A percentile compares a stretch with the other conserved stretches of the same genome.
Conservation (phyloP, 2,797 vertebrate genomes). For the Anguilla obscura region DNA sequence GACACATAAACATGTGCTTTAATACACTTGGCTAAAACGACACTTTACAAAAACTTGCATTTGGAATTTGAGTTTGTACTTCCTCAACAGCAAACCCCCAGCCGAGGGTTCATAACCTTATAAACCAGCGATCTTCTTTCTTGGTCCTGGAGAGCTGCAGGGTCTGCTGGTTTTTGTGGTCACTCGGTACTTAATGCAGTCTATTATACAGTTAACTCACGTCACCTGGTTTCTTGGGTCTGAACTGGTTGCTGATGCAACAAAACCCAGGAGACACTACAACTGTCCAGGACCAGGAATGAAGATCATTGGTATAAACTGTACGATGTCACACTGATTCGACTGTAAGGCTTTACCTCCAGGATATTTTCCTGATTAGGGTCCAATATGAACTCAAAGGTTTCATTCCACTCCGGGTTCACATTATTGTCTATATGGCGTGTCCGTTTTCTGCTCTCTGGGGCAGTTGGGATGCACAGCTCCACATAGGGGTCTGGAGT, state of each 20-base stretch:
- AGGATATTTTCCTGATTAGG: slow-evolving; percentile 90
- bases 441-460: slow-evolving; percentile 91
- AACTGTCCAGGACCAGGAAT: too few relatives aligned
- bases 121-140: too few relatives aligned
- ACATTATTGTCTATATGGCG: slow-evolving; percentile 93
- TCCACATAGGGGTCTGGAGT: slow-evolving; percentile 98
- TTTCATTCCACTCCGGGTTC: slow-evolving; percentile 93
- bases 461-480: slow-evolving; percentile 88
- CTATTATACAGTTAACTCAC: too few relatives aligned
- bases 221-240: too few relatives aligned
- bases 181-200: too few relatives aligned
- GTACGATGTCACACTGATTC: neutral
- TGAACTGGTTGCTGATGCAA: too few relatives aligned
- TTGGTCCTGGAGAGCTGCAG: too few relatives aligned
- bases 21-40: neutral
- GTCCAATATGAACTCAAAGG: slow-evolving; percentile 92
- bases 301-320: too few relatives aligned
- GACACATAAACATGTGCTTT: neutral
- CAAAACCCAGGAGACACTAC: too few relatives aligned
- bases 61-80: neutral
- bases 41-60: neutral
- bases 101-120: neutral
- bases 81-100: neutral
- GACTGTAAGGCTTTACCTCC: slow-evolving; percentile 73
- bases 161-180: too few relatives aligned